A percentile compares a stretch with the other conserved stretches of the same genome.
phyloP scores from a whole-genome alignment of 1,140 invertebrate species.

The Phortica variegata region DNA sequence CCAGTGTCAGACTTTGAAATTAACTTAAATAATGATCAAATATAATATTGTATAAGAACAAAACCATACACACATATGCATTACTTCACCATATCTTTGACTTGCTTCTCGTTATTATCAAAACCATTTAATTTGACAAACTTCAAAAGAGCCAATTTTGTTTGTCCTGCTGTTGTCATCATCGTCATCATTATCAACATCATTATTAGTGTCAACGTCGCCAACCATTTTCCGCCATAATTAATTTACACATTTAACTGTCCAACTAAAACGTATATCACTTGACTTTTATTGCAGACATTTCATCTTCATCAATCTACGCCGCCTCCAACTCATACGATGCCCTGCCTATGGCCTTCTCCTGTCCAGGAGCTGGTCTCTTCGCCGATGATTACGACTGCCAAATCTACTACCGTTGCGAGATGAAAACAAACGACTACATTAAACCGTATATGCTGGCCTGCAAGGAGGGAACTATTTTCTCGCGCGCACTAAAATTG shows the following conservation, averaged over 20 bases:
- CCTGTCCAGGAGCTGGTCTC: constrained; percentile 65
- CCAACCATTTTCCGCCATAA: no score
- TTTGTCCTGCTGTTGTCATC: no score
- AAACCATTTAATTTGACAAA: no score
- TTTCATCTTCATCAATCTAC: constrained; percentile 27
- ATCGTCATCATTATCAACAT: no score
- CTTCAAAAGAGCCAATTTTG: no score
- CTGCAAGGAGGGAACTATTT: constrained; percentile 58
- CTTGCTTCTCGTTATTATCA: no score
- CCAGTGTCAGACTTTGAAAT: constrained; percentile 43
- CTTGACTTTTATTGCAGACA: constrained; percentile 32
- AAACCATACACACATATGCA: constrained; percentile 8
- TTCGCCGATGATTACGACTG: constrained; percentile 65
- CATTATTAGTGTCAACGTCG: no score
- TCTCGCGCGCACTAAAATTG: constrained; percentile 39
- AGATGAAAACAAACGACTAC: constrained; percentile 52
- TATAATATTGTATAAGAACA: no score
- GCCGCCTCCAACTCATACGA: constrained; percentile 9
- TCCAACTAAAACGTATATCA: constrained; percentile 13
- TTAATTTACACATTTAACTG: constrained; percentile 27
- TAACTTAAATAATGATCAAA: no score
- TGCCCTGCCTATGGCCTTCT: constrained; percentile 28
- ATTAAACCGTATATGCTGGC: constrained; percentile 58
- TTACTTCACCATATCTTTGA: no score
- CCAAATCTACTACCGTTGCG: constrained; percentile 63